Evolutionary conservation across 2,888 invertebrate genomes (phyloP).

Genomic region (Pachycephus smyrnensis): DNA sequence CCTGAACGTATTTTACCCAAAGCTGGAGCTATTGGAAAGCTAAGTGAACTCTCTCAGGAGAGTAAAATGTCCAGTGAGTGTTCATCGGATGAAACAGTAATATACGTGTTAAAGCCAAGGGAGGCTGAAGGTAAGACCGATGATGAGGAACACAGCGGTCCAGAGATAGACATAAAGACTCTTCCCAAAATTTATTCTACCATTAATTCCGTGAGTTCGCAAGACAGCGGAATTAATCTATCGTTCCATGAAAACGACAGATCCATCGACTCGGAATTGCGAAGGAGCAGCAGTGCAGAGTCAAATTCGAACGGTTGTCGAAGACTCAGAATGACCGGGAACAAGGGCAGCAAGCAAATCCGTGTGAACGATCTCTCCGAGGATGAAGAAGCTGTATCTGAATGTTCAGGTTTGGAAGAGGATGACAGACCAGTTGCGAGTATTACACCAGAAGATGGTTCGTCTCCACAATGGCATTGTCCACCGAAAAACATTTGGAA

Average conservation of each 20-base stretch:
- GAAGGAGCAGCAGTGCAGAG: constrained; percentile 57
- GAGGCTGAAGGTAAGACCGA: constrained; percentile 50
- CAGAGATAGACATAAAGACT: constrained; percentile 68
- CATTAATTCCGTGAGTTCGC: constrained; percentile 79
- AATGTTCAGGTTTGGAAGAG: constrained; percentile 36
- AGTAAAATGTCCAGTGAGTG: constrained; percentile 66
- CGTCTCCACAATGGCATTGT: constrained; percentile 74
- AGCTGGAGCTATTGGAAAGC: constrained; percentile 42
- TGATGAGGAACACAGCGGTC: constrained; percentile 72
- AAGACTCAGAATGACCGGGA: constrained; percentile 33
- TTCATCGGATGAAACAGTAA: constrained; percentile 66
- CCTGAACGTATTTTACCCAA: constrained; percentile 50
- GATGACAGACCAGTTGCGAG: constrained; percentile 39
- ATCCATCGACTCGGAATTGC: constrained; percentile 53
- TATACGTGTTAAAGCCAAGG: constrained; percentile 60
- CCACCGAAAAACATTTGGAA: constrained; percentile 87
- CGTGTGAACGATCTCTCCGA: constrained; percentile 56
- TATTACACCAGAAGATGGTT: constrained; percentile 40
- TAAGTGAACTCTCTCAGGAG: constrained; percentile 58
- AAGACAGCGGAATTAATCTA: constrained; percentile 83
- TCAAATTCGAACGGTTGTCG: constrained; percentile 53
- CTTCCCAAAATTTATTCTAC: constrained; percentile 73
- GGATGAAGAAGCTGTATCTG: constrained; percentile 49
- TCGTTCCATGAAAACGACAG: constrained; percentile 78
- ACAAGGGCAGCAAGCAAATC: background rate